Percentiles rank a stretch among this genome's conserved stretches.
Evolutionary conservation across 2,113 vertebrate genomes (phyloP).

Genomic region (Cnemophilus loriae): DNA sequence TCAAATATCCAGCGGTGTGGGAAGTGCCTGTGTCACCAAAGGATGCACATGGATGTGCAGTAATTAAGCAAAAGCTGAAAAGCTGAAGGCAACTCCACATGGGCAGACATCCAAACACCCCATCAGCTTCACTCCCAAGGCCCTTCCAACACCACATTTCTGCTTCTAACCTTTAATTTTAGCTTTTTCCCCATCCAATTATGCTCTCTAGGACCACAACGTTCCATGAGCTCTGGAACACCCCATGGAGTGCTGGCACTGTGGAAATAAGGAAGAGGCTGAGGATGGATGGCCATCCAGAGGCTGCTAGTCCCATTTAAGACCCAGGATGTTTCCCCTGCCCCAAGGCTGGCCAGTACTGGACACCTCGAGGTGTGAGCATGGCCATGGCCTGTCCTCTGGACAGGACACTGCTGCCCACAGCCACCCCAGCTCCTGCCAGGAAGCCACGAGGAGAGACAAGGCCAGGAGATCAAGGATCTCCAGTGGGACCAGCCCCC

Average conservation of each 20-base stretch:
- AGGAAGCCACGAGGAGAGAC: not conserved
- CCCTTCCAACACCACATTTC: not conserved
- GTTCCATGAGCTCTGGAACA: not conserved
- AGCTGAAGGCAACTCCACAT: not conserved
- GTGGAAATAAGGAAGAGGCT: not conserved
- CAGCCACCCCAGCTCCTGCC: not conserved
- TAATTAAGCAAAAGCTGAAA: not conserved
- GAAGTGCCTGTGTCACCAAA: not conserved
- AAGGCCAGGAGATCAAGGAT: not conserved
- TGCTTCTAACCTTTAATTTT: not conserved
- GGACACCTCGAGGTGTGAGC: rapidly evolving
- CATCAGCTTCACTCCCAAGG: not conserved
- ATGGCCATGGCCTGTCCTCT: rapidly evolving
- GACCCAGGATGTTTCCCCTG: not conserved
- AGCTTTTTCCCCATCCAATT: not conserved
- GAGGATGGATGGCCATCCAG: not conserved
- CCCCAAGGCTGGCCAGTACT: not conserved
- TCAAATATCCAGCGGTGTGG: not conserved
- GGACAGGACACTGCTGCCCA: not conserved
- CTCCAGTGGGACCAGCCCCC: not conserved
- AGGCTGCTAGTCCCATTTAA: not conserved
- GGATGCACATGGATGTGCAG: not conserved
- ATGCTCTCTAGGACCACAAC: rapidly evolving
- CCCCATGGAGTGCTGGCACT: not conserved
- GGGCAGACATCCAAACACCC: not conserved